Percentiles rank a stretch among this genome's conserved stretches.
Conservation (phyloP, 2,113 vertebrate genomes). For the Grammomys surdaster region DNA sequence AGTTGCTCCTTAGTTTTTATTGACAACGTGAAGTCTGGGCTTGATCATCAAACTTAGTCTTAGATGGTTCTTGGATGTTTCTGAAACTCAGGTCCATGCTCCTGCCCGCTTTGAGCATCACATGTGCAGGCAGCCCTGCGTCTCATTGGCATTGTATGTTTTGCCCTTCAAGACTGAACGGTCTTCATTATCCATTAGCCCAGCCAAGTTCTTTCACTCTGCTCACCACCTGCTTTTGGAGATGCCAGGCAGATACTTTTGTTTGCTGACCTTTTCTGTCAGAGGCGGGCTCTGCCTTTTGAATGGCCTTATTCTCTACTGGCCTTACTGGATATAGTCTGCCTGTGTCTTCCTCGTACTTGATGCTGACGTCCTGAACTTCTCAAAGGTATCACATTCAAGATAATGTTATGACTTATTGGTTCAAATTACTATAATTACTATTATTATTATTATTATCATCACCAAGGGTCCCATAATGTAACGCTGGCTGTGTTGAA, state of each 20-base stretch:
- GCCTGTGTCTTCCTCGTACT: not conserved
- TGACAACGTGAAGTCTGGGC: not conserved
- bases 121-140: not conserved
- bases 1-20: not conserved
- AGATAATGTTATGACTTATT: not conserved
- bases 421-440: not conserved
- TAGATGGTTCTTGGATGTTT: not conserved
- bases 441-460: too few relatives aligned
- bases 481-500: not conserved
- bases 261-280: not conserved
- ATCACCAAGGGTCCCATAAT: not conserved
- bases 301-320: not conserved
- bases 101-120: not conserved
- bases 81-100: not conserved
- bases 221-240: not conserved
- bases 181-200: not conserved
- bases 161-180: not conserved
- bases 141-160: not conserved
- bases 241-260: not conserved
- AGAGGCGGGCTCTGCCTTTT: not conserved
- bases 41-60: not conserved
- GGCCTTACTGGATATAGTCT: not conserved
- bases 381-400: not conserved
- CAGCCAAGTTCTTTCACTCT: not conserved
- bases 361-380: not conserved